phyloP scores from a whole-genome alignment of 2,113 vertebrate genomes.

The Xerus inauris region DNA sequence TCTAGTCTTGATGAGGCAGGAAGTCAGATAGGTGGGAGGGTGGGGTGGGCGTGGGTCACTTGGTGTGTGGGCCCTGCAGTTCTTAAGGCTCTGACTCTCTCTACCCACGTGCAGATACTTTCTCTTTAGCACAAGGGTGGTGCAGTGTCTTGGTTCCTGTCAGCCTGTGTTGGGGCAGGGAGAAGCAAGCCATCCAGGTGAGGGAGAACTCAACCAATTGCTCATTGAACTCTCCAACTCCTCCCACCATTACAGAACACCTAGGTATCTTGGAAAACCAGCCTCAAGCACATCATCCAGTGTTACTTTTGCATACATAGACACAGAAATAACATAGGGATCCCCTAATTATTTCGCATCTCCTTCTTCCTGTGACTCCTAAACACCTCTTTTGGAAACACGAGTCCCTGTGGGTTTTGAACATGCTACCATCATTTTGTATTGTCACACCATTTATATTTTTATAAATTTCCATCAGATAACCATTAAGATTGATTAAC shows the following conservation, averaged over 20 bases:
- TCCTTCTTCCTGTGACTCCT: background rate
- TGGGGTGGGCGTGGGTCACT: rapidly evolving
- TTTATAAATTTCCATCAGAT: background rate
- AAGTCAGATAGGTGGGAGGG: background rate
- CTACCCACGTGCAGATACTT: background rate
- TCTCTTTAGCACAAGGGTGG: background rate
- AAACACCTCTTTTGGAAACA: background rate
- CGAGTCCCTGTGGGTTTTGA: background rate
- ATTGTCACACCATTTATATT: background rate
- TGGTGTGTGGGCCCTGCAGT: background rate
- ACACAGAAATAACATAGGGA: background rate
- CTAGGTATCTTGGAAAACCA: background rate
- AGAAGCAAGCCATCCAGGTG: too few species aligned
- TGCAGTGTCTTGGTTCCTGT: background rate
- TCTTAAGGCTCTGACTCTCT: background rate
- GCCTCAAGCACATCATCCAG: rapidly evolving
- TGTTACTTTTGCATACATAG: background rate
- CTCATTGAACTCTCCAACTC: background rate
- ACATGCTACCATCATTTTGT: background rate
- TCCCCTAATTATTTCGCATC: background rate
- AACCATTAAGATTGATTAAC: background rate
- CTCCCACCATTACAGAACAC: rapidly evolving
- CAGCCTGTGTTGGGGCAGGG: background rate
- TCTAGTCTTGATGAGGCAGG: background rate
- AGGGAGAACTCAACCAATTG: rapidly evolving